Evolutionary conservation across 2,113 vertebrate genomes (phyloP).

Genomic region (Romanogobio albipinnatus): DNA sequence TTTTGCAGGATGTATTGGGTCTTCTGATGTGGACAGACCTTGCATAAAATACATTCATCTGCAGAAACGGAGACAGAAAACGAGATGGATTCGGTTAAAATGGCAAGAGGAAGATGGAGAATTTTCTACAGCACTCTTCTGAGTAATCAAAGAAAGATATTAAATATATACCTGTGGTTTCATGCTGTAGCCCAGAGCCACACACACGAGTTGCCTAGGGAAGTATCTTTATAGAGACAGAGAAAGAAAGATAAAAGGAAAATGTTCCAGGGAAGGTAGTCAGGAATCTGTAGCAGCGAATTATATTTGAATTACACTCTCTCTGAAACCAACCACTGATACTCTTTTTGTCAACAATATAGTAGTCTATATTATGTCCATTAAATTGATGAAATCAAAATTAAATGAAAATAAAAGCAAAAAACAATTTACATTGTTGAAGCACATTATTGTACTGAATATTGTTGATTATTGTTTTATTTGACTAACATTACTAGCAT

Average conservation of each 20-base stretch:
- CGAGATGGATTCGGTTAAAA: slow-evolving; percentile 20
- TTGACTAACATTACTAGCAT: not conserved
- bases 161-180: slow-evolving; percentile 80
- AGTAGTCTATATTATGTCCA: not conserved
- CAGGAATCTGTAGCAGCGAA: not conserved
- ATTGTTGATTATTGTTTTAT: not conserved
- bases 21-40: slow-evolving; percentile 59
- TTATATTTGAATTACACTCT: not conserved
- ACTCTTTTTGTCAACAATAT: not conserved
- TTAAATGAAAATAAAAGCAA: not conserved
- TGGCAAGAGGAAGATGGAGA: slow-evolving; percentile 24
- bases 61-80: slow-evolving; percentile 56
- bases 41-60: slow-evolving; percentile 69
- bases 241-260: slow-evolving; percentile 57
- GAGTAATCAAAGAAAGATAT: slow-evolving; percentile 69
- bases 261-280: not conserved
- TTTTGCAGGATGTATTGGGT: slow-evolving; percentile 65
- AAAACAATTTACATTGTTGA: not conserved
- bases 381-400: not conserved
- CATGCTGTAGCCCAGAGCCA: slow-evolving; percentile 27
- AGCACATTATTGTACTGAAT: not conserved
- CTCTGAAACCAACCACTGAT: not conserved
- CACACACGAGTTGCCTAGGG: slow-evolving; percentile 59
- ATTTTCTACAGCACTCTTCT: slow-evolving; percentile 60
- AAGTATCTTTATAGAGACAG: slow-evolving; percentile 71